Percentiles rank a stretch among this genome's conserved stretches.
Conservation (phyloP, 2,888 invertebrate species). For the Peribatodes rhomboidaria region DNA sequence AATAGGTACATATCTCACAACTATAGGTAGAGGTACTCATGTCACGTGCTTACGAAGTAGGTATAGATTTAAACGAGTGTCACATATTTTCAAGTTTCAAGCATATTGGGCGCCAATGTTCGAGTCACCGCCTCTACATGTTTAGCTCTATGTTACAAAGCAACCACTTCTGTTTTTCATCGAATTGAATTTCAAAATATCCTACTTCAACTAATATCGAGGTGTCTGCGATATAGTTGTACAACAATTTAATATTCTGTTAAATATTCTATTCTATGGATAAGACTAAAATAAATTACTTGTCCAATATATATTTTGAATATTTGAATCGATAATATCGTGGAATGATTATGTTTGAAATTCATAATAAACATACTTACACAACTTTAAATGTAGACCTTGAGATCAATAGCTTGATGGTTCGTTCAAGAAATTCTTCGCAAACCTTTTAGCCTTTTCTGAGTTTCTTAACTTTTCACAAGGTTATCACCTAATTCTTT, state of each 20-base stretch:
- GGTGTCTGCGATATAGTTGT: constrained; percentile 9
- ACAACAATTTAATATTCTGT: constrained; percentile 26
- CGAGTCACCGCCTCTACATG: no score
- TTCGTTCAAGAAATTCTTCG: background rate
- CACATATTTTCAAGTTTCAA: no score
- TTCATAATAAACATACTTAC: background rate
- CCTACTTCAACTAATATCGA: background rate
- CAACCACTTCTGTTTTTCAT: constrained; percentile 1
- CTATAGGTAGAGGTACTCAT: no score
- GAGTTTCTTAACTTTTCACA: background rate
- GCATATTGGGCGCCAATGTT: no score
- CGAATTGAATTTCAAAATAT: constrained; percentile 23
- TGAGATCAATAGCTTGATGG: background rate
- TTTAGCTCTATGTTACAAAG: background rate
- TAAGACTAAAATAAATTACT: constrained; percentile 18
- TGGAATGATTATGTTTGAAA: background rate
- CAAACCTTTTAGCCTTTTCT: background rate
- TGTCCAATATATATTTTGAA: background rate
- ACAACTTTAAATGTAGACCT: background rate
- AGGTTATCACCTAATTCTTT: no score
- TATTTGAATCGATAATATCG: constrained; percentile 3
- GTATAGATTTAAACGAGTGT: no score
- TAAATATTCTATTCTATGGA: constrained; percentile 18
- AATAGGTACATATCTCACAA: no score
- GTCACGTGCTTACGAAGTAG: no score